Evolutionary conservation across 2,113 vertebrate species (phyloP).

Genomic region (Trematomus loennbergii): DNA sequence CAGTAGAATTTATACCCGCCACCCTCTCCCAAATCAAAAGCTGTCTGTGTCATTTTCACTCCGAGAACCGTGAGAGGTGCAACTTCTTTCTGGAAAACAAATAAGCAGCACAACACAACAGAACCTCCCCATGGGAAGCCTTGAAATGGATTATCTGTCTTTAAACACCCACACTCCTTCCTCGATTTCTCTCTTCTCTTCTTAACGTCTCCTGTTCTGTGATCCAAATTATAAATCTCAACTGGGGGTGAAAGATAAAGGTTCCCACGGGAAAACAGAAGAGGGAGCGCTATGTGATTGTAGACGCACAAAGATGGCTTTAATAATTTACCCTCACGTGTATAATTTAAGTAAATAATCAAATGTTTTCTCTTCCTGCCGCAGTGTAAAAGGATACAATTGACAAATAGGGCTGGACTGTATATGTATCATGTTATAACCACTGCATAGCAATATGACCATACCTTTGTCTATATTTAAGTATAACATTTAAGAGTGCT

Average conservation of each 20-base stretch:
- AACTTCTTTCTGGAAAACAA: conserved; percentile 72
- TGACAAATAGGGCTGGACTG: background rate
- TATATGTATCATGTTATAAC: background rate
- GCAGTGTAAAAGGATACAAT: background rate
- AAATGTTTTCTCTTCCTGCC: background rate
- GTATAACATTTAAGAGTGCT: too few species aligned
- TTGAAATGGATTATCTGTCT: conserved; percentile 80
- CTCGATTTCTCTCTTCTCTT: conserved; percentile 56
- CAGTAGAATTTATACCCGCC: conserved; percentile 52
- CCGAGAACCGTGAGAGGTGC: conserved; percentile 57
- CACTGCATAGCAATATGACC: background rate
- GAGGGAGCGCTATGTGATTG: conserved; percentile 38
- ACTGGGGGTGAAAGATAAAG: conserved; percentile 74
- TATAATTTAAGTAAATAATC: background rate
- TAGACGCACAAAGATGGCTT: conserved; percentile 12
- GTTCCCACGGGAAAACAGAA: conserved; percentile 74
- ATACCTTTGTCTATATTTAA: background rate
- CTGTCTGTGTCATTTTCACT: conserved; percentile 54
- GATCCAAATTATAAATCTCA: conserved; percentile 81
- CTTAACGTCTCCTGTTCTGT: conserved; percentile 67
- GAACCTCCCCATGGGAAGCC: conserved; percentile 65
- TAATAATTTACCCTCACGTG: background rate
- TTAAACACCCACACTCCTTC: conserved; percentile 76
- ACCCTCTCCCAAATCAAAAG: conserved; percentile 63
- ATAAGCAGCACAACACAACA: conserved; percentile 72